Conservation (phyloP, 64 coral and sea anemone species). For the Stylophora pistillata region DNA sequence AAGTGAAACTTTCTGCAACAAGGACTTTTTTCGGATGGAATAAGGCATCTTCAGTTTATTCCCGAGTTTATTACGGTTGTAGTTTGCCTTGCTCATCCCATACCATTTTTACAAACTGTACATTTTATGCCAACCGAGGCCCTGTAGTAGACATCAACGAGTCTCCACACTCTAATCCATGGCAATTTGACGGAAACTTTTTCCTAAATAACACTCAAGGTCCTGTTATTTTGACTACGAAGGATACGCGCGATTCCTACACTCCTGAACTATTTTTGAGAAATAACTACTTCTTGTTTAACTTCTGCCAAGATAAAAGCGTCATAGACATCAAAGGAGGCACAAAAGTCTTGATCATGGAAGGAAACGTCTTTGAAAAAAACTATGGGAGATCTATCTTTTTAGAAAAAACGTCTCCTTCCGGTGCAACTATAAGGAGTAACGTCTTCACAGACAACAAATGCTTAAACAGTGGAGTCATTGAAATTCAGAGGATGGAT, state of each 20-base stretch:
- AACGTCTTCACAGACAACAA: constrained; percentile 61
- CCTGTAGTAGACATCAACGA: constrained; percentile 10
- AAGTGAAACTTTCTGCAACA: neutral
- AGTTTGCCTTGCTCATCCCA: neutral
- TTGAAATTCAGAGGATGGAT: constrained; percentile 48
- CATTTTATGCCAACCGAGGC: constrained; percentile 5
- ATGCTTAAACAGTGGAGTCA: constrained; percentile 10
- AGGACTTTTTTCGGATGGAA: constrained; percentile 7
- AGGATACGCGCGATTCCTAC: neutral
- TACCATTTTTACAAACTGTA: constrained; percentile 20
- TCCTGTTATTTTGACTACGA: constrained; percentile 5
- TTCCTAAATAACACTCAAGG: constrained; percentile 20
- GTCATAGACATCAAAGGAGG: constrained; percentile 37
- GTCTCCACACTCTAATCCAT: neutral
- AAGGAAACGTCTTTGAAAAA: constrained; percentile 48
- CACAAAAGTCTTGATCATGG: constrained; percentile 7
- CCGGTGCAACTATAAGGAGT: neutral
- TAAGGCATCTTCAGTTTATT: neutral
- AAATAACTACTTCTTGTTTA: constrained; percentile 55
- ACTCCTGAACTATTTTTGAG: constrained; percentile 12
- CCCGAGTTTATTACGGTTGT: neutral
- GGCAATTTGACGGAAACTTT: constrained; percentile 17
- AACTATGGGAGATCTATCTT: constrained; percentile 46
- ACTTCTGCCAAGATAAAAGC: constrained; percentile 41
- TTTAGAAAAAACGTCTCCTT: constrained; percentile 14